Evolutionary conservation across 2,888 invertebrate genomes (phyloP).

Genomic region (Tetropium fuscum): DNA sequence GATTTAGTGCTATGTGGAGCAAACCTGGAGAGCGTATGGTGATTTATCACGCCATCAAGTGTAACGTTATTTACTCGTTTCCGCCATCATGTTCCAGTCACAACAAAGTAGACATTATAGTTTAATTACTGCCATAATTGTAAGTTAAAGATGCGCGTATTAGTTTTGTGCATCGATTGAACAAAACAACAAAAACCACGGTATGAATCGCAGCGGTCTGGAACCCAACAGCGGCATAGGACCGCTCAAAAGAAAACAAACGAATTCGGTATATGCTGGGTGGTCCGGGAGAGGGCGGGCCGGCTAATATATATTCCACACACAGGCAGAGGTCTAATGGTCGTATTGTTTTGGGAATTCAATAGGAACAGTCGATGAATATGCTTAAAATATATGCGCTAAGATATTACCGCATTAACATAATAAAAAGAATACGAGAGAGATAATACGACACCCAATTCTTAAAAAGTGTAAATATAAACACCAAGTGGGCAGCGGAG

Average conservation of each 20-base stretch:
- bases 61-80: too few relatives aligned
- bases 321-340: constrained; percentile 31
- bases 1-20: constrained; percentile 48
- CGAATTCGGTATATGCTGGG: constrained; percentile 36
- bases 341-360: constrained; percentile 34
- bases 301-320: constrained; percentile 36
- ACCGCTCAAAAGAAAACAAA: constrained; percentile 33
- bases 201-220: too few relatives aligned
- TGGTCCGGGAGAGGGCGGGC: constrained; percentile 40
- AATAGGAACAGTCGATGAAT: constrained; percentile 32
- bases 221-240: too few relatives aligned
- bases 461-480: constrained; percentile 9
- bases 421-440: constrained; percentile 24
- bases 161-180: too few relatives aligned
- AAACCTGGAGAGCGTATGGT: constrained; percentile 16
- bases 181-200: too few relatives aligned
- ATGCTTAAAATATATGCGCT: constrained; percentile 22
- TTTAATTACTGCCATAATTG: too few relatives aligned
- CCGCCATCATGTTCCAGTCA: too few relatives aligned
- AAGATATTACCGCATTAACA: constrained; percentile 17
- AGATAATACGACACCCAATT: constrained; percentile 9
- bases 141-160: too few relatives aligned
- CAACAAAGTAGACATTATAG: too few relatives aligned
- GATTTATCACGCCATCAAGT: too few relatives aligned
- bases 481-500: constrained; percentile 8